phyloP scores from a whole-genome alignment of 2,888 invertebrate species.

The Protonemura montana region DNA sequence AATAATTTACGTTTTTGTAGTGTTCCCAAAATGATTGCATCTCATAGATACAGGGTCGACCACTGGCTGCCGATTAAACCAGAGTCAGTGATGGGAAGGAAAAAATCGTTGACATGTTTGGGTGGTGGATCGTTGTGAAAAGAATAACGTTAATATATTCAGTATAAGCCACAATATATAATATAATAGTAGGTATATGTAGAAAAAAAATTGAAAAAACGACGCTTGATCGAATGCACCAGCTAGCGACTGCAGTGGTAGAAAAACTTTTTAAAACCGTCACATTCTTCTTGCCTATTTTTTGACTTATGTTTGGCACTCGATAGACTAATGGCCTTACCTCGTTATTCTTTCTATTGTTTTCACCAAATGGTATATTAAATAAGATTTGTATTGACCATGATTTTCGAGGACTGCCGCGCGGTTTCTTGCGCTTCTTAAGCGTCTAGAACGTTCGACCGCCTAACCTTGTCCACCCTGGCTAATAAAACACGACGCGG shows the following conservation, averaged over 20 bases:
- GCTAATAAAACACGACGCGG: background rate
- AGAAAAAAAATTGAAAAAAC: background rate
- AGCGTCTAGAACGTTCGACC: background rate
- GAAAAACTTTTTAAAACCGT: slow-evolving; percentile 15
- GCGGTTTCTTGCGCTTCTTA: background rate
- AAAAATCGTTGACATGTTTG: slow-evolving; percentile 35
- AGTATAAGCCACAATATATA: slow-evolving; percentile 21
- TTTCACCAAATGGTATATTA: slow-evolving; percentile 44
- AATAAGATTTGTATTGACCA: slow-evolving; percentile 46
- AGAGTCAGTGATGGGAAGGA: background rate
- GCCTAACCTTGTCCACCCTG: slow-evolving; percentile 28
- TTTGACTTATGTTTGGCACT: slow-evolving; percentile 47
- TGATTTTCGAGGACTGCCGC: background rate
- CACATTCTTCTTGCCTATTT: slow-evolving; percentile 45
- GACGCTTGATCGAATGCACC: background rate
- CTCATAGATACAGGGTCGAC: background rate
- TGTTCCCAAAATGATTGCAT: background rate
- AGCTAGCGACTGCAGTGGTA: background rate
- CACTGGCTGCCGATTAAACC: background rate
- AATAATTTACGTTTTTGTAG: background rate
- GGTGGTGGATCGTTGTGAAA: slow-evolving; percentile 18
- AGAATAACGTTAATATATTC: slow-evolving; percentile 36
- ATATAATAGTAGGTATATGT: background rate
- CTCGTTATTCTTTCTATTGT: slow-evolving; percentile 49
- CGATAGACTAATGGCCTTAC: slow-evolving; percentile 47